A percentile compares a stretch with the other conserved stretches of the same genome.
phyloP scores from a whole-genome alignment of 2,888 invertebrate species.

The Dexiosoma caninum region DNA sequence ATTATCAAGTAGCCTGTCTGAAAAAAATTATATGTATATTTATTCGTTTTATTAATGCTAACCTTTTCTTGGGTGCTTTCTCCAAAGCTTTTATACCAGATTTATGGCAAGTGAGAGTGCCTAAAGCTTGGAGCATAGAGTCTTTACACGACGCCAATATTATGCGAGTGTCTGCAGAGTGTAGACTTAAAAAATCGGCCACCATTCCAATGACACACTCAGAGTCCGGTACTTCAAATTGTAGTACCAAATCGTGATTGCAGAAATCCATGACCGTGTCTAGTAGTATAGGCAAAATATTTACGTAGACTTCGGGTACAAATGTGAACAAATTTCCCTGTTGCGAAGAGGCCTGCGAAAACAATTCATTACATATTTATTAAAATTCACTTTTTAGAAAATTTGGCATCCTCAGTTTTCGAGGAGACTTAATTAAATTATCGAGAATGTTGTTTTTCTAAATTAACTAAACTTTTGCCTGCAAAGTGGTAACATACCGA shows the following conservation, averaged over 20 bases:
- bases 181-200: conserved; percentile 85
- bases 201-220: conserved; percentile 81
- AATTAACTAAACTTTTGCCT: too few relatives aligned
- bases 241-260: conserved; percentile 75
- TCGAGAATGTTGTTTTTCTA: background rate
- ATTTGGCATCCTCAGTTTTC: too few relatives aligned
- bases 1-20: background rate
- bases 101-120: conserved; percentile 86
- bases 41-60: conserved; percentile 59
- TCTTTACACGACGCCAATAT: conserved; percentile 87
- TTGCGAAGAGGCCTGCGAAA: conserved; percentile 78
- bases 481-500: too few relatives aligned
- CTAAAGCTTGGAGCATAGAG: conserved; percentile 86
- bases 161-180: conserved; percentile 87
- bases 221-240: conserved; percentile 79
- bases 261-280: conserved; percentile 77
- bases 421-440: background rate
- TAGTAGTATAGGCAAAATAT: conserved; percentile 78
- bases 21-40: background rate
- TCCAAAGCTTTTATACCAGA: conserved; percentile 86
- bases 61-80: conserved; percentile 79
- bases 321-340: conserved; percentile 82
- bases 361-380: background rate
- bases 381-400: background rate
- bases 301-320: conserved; percentile 84